Conservation (phyloP, 2,888 invertebrate genomes). For the Sminthurides aquaticus region DNA sequence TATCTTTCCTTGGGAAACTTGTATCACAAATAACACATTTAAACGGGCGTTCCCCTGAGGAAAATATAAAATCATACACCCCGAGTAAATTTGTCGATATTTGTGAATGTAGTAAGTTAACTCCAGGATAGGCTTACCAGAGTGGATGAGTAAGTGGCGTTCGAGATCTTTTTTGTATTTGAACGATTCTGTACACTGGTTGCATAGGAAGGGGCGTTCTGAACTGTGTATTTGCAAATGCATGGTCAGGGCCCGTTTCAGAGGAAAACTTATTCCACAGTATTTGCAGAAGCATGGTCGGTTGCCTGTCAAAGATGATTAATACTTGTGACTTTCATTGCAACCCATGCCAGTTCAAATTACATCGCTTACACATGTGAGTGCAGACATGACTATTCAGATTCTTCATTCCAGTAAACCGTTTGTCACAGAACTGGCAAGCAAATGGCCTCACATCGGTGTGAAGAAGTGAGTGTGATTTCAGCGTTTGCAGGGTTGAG, state of each 20-base stretch:
- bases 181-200: constrained; percentile 60
- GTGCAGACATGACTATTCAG: constrained; percentile 60
- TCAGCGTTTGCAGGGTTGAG: constrained; percentile 48
- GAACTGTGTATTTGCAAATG: constrained; percentile 54
- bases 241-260: constrained; percentile 55
- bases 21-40: constrained; percentile 30
- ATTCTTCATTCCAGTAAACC: constrained; percentile 60
- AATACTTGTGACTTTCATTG: not conserved
- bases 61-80: too few species aligned
- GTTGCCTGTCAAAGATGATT: constrained; percentile 47
- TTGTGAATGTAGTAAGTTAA: too few species aligned
- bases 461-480: constrained; percentile 38
- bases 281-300: constrained; percentile 54
- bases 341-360: not conserved
- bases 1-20: constrained; percentile 28
- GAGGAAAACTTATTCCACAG: constrained; percentile 57
- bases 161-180: constrained; percentile 61
- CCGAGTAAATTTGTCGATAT: not conserved
- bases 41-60: constrained; percentile 26
- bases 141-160: constrained; percentile 62
- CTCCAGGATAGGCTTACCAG: constrained; percentile 53
- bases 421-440: constrained; percentile 56
- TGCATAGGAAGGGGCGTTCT: constrained; percentile 56
- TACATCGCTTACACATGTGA: constrained; percentile 50
- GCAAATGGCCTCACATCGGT: constrained; percentile 32